These are phyloP conservation scores for Dendrolimus houi DNA, from an alignment of 2,888 invertebrate species.

Conservation along the genomic window DNA sequence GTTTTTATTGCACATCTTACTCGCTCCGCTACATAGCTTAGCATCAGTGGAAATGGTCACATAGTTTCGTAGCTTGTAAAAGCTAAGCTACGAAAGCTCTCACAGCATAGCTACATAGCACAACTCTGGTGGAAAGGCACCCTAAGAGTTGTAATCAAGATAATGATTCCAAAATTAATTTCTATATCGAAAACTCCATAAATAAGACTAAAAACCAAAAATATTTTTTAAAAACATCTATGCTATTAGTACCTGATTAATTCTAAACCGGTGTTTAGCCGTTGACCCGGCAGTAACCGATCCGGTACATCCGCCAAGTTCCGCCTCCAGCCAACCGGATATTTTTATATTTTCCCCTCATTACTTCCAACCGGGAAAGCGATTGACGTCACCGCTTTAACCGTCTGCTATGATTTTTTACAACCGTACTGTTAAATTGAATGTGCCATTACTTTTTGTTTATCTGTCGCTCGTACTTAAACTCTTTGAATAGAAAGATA, in stretches of 20 bases:
- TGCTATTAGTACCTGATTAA: background rate
- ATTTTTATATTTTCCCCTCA: constrained; percentile 26
- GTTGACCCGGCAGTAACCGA: constrained; percentile 6
- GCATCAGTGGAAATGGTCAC: no score
- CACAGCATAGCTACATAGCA: no score
- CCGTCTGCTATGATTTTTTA: constrained; percentile 2
- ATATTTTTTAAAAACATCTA: background rate
- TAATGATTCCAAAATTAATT: no score
- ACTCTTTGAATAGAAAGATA: background rate
- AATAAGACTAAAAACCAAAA: no score
- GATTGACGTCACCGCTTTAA: constrained; percentile 2
- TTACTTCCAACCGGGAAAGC: constrained; percentile 13
- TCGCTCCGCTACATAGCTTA: no score
- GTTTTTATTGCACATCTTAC: no score
- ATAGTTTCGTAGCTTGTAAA: no score
- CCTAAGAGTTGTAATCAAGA: no score
- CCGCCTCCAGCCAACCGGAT: constrained; percentile 26
- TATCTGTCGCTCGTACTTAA: constrained; percentile 7
- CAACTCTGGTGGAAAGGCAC: no score
- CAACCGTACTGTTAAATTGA: background rate
- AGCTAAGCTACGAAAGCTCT: no score
- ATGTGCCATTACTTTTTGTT: constrained; percentile 4
- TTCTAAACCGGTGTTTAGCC: constrained; percentile 5
- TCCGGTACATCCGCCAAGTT: constrained; percentile 23
- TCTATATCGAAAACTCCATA: no score